phyloP scores from a whole-genome alignment of 2,888 invertebrate species.

The Sphecodes monilicornis region DNA sequence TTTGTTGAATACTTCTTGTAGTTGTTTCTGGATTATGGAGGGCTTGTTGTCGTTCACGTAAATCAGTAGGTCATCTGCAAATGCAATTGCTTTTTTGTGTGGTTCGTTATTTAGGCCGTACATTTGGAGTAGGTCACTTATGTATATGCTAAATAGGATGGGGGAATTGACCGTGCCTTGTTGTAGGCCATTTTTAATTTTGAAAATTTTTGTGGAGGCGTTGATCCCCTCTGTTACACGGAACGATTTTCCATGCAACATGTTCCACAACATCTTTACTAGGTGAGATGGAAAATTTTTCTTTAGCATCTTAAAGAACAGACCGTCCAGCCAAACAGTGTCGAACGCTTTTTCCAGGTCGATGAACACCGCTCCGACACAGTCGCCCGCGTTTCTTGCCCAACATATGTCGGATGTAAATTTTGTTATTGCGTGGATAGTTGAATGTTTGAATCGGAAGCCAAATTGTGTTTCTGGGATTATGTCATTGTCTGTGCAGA shows the following conservation, averaged over 20 bases:
- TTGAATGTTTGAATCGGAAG: not conserved
- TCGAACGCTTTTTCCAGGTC: too few species aligned
- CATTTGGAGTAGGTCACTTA: not conserved
- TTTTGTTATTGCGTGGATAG: slow-evolving; percentile 1
- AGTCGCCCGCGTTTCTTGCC: slow-evolving; percentile 24
- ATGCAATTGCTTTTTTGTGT: not conserved
- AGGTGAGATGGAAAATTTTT: not conserved
- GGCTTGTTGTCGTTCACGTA: not conserved
- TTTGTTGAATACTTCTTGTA: not conserved
- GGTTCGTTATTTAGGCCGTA: not conserved
- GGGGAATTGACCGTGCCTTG: too few species aligned
- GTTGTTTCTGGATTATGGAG: not conserved
- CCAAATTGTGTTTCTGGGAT: slow-evolving; percentile 1
- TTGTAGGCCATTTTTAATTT: not conserved
- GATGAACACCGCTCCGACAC: slow-evolving; percentile 4
- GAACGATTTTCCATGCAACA: not conserved
- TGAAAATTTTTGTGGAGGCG: not conserved
- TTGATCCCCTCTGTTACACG: too few species aligned
- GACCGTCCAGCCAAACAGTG: not conserved
- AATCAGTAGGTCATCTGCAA: not conserved
- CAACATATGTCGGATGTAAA: slow-evolving; percentile 28
- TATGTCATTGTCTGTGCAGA: too few species aligned
- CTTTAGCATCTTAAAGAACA: not conserved
- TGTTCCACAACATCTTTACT: not conserved
- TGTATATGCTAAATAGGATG: not conserved